A percentile compares a stretch with the other conserved stretches of the same genome.
Conservation (phyloP, 1,140 invertebrate genomes). For the Diprion similis region DNA sequence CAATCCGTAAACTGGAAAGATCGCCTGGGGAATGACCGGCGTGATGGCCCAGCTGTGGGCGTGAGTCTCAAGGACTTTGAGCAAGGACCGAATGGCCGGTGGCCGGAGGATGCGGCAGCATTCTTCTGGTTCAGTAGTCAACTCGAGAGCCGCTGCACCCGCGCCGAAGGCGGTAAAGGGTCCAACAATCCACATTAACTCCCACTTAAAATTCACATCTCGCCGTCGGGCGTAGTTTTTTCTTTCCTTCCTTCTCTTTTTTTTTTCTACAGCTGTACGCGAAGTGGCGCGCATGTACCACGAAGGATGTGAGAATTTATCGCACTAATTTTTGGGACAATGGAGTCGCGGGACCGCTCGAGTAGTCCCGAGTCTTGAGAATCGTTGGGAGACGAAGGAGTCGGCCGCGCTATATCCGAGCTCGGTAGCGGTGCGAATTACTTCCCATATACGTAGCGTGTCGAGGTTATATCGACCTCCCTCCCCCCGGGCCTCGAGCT, state of each 20-base stretch:
- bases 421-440: conserved; percentile 41
- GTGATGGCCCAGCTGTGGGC: no score
- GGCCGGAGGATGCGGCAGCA: no score
- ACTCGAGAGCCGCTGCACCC: no score
- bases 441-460: conserved; percentile 43
- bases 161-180: background rate
- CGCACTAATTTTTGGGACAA: conserved; percentile 49
- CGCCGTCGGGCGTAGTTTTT: conserved; percentile 12
- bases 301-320: conserved; percentile 37
- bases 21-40: no score
- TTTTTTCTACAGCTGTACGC: background rate
- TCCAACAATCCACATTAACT: conserved; percentile 24
- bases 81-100: no score
- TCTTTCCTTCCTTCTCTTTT: conserved; percentile 7
- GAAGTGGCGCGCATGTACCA: conserved; percentile 17
- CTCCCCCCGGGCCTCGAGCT: background rate
- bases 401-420: conserved; percentile 20
- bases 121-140: no score
- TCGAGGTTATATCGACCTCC: conserved; percentile 34
- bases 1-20: no score
- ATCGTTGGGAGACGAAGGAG: conserved; percentile 5
- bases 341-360: conserved; percentile 20
- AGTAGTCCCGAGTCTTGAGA: conserved; percentile 12
- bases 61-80: no score
- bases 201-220: conserved; percentile 28